Percentiles rank a stretch among this genome's conserved stretches.
These are phyloP conservation scores for Leptinotarsa rubiginosa DNA, from an alignment of 2,888 invertebrate genomes.

Conservation along the genomic window DNA sequence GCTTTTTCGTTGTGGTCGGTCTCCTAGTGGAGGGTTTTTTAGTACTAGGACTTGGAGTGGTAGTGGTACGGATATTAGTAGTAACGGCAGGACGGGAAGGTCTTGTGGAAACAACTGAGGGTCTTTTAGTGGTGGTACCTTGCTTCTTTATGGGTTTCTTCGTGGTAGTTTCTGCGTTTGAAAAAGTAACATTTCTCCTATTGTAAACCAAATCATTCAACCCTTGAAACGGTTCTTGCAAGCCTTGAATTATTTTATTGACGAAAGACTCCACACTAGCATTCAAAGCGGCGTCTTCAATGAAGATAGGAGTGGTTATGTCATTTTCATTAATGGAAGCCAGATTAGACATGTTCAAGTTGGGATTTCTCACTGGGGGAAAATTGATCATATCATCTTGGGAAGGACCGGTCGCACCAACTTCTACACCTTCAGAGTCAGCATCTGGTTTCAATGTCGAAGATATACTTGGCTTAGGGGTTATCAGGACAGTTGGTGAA, in stretches of 20 bases:
- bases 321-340: constrained; percentile 72
- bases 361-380: constrained; percentile 87
- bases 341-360: constrained; percentile 76
- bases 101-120: constrained; percentile 58
- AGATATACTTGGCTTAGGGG: constrained; percentile 73
- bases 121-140: constrained; percentile 57
- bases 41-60: constrained; percentile 54
- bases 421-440: constrained; percentile 53
- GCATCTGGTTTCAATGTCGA: constrained; percentile 52
- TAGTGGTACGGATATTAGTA: constrained; percentile 57
- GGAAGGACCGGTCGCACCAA: constrained; percentile 69
- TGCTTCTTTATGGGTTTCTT: constrained; percentile 60
- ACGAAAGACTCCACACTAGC: constrained; percentile 86
- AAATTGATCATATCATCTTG: constrained; percentile 79
- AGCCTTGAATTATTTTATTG: constrained; percentile 83
- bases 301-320: constrained; percentile 81
- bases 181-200: constrained; percentile 62
- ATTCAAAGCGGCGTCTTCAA: constrained; percentile 80
- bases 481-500: constrained; percentile 75
- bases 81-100: constrained; percentile 62
- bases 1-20: constrained; percentile 63
- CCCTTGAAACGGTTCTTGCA: constrained; percentile 86
- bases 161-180: constrained; percentile 57
- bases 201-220: constrained; percentile 81
- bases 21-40: constrained; percentile 56